phyloP scores from a whole-genome alignment of 2,888 invertebrate genomes.

The Chirona hameri region DNA sequence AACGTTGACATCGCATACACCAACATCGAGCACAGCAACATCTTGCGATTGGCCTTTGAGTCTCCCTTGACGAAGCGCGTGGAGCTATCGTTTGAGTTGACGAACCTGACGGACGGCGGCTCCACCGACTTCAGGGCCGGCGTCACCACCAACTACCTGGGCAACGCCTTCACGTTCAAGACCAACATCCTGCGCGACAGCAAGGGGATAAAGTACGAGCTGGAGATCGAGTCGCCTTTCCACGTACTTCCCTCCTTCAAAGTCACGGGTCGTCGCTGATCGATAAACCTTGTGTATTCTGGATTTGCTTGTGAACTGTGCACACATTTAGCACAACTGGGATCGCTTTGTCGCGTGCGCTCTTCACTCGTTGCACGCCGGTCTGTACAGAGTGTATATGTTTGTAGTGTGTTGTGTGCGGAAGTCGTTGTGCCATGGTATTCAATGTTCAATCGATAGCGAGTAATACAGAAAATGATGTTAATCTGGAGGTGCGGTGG shows the following conservation, averaged over 20 bases:
- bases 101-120: not conserved
- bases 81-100: not conserved
- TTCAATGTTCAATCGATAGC: too few relatives aligned
- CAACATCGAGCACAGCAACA: not conserved
- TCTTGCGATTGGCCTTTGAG: not conserved
- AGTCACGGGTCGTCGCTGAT: not conserved
- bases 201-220: conserved; percentile 22
- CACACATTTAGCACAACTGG: too few relatives aligned
- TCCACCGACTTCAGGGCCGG: conserved; percentile 7
- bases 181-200: not conserved
- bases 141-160: conserved; percentile 22
- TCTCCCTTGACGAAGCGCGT: not conserved
- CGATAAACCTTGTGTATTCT: too few relatives aligned
- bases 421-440: too few relatives aligned
- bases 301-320: too few relatives aligned
- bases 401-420: too few relatives aligned
- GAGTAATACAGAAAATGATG: too few relatives aligned
- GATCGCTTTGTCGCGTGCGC: too few relatives aligned
- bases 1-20: not conserved
- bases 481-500: too few relatives aligned
- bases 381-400: too few relatives aligned
- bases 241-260: not conserved
- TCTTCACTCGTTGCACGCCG: too few relatives aligned
- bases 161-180: conserved; percentile 6
- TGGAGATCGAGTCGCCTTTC: conserved; percentile 24